phyloP scores from a whole-genome alignment of 2,113 vertebrate genomes.

The Cricetomys ansorgei region DNA sequence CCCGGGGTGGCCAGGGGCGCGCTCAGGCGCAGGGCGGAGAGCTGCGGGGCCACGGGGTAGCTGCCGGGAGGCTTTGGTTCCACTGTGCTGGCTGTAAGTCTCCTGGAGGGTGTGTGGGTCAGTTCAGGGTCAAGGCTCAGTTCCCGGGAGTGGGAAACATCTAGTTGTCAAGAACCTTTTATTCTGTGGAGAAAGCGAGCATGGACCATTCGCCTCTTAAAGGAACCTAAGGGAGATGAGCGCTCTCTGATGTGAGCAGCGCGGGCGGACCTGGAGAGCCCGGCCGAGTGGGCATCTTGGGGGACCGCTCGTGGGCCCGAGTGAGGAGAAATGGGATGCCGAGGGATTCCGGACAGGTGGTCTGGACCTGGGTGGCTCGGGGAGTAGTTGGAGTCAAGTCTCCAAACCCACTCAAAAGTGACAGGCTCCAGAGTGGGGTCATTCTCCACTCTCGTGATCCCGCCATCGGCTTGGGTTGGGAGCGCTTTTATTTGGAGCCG shows the following conservation, averaged over 20 bases:
- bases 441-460: neutral
- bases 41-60: neutral
- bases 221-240: neutral
- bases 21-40: neutral
- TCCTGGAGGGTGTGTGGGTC: neutral
- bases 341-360: neutral
- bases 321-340: too few species aligned
- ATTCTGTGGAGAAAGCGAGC: neutral
- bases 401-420: neutral
- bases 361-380: fast-evolving
- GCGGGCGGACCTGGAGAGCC: neutral
- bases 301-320: neutral
- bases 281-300: neutral
- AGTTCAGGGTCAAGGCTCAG: neutral
- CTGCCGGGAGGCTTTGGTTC: neutral
- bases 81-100: neutral
- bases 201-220: neutral
- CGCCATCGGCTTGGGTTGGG: neutral
- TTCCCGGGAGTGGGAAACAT: too few species aligned
- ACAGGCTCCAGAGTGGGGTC: neutral
- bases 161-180: neutral
- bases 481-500: neutral
- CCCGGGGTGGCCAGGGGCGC: neutral
- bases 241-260: neutral
- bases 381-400: neutral